These are phyloP conservation scores for Geophilus truncorum DNA, from an alignment of 2,888 invertebrate species.

Conservation along the genomic window DNA sequence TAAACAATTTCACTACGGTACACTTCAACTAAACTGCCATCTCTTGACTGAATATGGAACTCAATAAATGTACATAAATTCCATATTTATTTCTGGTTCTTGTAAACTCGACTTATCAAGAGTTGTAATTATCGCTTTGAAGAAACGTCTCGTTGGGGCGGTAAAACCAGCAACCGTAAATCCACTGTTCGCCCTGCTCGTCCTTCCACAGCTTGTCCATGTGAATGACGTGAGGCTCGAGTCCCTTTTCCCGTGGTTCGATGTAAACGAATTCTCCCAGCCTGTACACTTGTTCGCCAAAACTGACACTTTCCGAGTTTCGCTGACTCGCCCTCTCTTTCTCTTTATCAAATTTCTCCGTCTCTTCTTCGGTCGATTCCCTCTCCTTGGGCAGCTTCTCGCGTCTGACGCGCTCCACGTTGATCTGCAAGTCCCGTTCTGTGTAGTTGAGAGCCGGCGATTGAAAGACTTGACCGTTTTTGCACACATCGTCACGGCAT, in stretches of 20 bases:
- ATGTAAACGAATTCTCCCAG: conserved; percentile 92
- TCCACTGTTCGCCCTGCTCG: conserved; percentile 72
- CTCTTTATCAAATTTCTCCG: conserved; percentile 36
- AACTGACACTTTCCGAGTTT: conserved; percentile 56
- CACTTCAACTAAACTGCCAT: background rate
- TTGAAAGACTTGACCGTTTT: conserved; percentile 68
- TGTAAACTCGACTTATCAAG: conserved; percentile 71
- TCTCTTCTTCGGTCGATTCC: conserved; percentile 40
- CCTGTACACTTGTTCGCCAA: conserved; percentile 68
- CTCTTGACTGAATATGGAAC: background rate
- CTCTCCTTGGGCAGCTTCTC: conserved; percentile 58
- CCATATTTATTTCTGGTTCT: background rate
- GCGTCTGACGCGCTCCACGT: conserved; percentile 69
- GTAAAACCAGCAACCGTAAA: conserved; percentile 85
- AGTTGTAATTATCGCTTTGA: conserved; percentile 82
- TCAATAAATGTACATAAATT: background rate
- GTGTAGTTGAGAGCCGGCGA: conserved; percentile 84
- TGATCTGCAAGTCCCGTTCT: conserved; percentile 65
- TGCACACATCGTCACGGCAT: conserved; percentile 64
- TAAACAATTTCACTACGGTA: background rate
- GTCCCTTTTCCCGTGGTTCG: conserved; percentile 49
- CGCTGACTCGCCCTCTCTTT: conserved; percentile 37
- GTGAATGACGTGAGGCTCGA: conserved; percentile 73
- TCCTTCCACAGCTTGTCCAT: conserved; percentile 88
- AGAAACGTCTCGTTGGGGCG: conserved; percentile 96